Evolutionary conservation across 2,888 invertebrate species (phyloP).

Genomic region (Choreutis nemorana): DNA sequence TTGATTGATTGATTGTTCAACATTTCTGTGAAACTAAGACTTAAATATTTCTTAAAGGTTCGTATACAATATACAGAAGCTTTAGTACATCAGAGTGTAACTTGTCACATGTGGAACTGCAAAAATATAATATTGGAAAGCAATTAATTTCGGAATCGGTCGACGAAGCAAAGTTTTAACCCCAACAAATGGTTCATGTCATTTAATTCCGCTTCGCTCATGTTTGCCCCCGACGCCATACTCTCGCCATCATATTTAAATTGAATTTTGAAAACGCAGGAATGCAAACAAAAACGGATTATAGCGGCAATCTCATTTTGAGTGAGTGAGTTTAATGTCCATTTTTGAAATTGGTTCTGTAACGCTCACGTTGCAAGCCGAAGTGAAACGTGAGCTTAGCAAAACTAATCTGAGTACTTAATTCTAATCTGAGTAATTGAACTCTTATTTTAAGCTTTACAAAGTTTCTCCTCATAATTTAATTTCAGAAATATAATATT

Average conservation of each 20-base stretch:
- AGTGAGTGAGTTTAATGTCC: slow-evolving; percentile 26
- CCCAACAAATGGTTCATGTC: slow-evolving; percentile 52
- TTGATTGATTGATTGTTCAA: no score
- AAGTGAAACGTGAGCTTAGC: no score
- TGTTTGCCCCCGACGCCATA: slow-evolving; percentile 53
- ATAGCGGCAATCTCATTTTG: slow-evolving; percentile 23
- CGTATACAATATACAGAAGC: no score
- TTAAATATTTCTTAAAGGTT: no score
- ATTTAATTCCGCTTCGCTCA: slow-evolving; percentile 60
- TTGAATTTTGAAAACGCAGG: slow-evolving; percentile 42
- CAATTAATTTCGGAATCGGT: slow-evolving; percentile 50
- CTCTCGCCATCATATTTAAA: slow-evolving; percentile 57
- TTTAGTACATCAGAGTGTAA: no score
- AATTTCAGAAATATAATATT: no score
- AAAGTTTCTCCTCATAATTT: no score
- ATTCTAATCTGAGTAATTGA: no score
- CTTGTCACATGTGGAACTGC: no score
- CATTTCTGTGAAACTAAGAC: no score
- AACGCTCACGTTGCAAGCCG: slow-evolving; percentile 7
- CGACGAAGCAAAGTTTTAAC: slow-evolving; percentile 24
- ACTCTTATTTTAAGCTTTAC: no score
- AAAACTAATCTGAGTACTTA: no score
- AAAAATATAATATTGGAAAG: slow-evolving; percentile 51
- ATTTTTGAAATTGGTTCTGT: slow-evolving; percentile 31
- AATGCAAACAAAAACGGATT: slow-evolving; percentile 43